Evolutionary conservation across 2,888 invertebrate species (phyloP).

Genomic region (Beris chalybata): DNA sequence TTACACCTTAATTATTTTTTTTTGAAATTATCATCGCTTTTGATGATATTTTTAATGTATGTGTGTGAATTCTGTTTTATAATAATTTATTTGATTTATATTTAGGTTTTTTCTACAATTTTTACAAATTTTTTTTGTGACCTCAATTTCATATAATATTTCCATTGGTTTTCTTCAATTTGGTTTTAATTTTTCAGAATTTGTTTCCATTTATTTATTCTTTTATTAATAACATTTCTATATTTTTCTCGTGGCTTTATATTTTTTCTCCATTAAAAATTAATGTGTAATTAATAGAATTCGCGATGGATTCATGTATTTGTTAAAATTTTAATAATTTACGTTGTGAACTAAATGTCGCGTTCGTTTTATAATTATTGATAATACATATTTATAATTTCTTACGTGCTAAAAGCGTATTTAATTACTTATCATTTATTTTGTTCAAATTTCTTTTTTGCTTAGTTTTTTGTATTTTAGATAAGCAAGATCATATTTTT

Average conservation of each 20-base stretch:
- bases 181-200: conserved; percentile 10
- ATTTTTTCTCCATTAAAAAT: conserved; percentile 8
- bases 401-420: conserved; percentile 56
- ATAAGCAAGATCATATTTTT: no score
- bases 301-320: not conserved
- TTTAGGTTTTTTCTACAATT: conserved; percentile 34
- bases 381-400: conserved; percentile 42
- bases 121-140: conserved; percentile 14
- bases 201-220: not conserved
- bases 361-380: not conserved
- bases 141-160: conserved; percentile 2
- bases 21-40: conserved; percentile 9
- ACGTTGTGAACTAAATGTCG: not conserved
- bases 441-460: conserved; percentile 6
- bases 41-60: conserved; percentile 37
- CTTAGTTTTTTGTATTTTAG: not conserved
- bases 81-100: conserved; percentile 35
- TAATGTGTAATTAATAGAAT: not conserved
- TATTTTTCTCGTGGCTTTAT: not conserved
- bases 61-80: conserved; percentile 37
- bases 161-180: not conserved
- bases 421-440: conserved; percentile 47
- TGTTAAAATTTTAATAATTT: not conserved
- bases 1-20: conserved; percentile 12
- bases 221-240: not conserved